Base-by-base conservation (phyloP, 2,113 vertebrate genomes). In the Pelmatolapia mariae region DNA sequence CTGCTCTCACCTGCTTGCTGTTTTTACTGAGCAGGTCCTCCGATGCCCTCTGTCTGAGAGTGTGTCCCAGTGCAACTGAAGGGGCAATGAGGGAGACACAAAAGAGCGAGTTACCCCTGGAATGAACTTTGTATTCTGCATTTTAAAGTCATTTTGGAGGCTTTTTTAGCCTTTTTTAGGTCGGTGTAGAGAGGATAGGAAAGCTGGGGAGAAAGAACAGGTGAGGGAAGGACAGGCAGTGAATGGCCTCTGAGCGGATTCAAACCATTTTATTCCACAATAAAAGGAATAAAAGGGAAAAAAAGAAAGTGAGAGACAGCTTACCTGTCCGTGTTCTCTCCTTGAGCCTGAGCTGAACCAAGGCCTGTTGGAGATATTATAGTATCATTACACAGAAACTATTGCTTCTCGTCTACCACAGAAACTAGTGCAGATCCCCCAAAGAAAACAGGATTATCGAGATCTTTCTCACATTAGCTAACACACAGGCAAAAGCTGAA, bases 301-400 rank as follows among this genome's bases (percentile, higher is more conserved):
- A 63, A 54, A 47, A 54, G 10, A 85, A 19, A 50, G 4, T 92
- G 93, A 52, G 81, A 33, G 11, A 22, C 19, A 26, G 93, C 97
- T 97, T 96, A 99, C 98, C 97, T 98, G 98, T 93, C 96, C 96
- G 5, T 98, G 98, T 47, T 99, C 98, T 93, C 97, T 97, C 95
- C 98, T 97, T 13, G 97, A 94, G 80, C 97, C 97, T 12, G 98
- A 96, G 95, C 95, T 97, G 92, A 98, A 99, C 98, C 98, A 99
- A 13, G 97, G 97, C 89, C 98, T 99, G 96, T 91, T 87, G 86
- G 92, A 95, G 87, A 96, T 87, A 96, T 87, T 93, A 89, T 1
- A 16, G 2, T 26, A 45, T n/a, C 1, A 81, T 56, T 84, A 50
- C 61, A 71, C 10, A 61, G 73, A 78, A 78, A 52, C 15, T 19